Evolutionary conservation across 2,888 invertebrate species (phyloP).

Genomic region (Sipha maydis): DNA sequence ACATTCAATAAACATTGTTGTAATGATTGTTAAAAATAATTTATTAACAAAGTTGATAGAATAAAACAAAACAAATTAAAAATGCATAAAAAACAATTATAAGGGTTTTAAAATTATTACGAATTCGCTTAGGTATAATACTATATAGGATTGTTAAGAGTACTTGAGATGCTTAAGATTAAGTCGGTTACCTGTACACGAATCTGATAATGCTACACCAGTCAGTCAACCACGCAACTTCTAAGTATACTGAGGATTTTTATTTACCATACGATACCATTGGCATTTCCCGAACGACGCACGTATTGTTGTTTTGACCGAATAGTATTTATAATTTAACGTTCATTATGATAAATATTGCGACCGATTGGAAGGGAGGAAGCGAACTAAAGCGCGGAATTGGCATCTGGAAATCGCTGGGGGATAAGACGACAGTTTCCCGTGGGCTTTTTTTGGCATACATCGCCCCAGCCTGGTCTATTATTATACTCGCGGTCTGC

Average conservation of each 20-base stretch:
- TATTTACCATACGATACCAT: not conserved
- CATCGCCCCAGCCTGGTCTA: slow-evolving; percentile 33
- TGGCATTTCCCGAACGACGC: slow-evolving; percentile 9
- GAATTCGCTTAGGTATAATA: too few relatives aligned
- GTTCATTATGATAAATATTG: not conserved
- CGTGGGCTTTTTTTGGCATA: slow-evolving; percentile 56
- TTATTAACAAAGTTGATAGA: too few relatives aligned
- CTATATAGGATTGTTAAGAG: too few relatives aligned
- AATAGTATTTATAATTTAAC: slow-evolving; percentile 41
- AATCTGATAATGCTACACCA: not conserved
- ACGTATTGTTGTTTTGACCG: slow-evolving; percentile 25
- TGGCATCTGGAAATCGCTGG: slow-evolving; percentile 56
- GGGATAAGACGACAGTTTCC: slow-evolving; percentile 11
- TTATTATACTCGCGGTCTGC: slow-evolving; percentile 57
- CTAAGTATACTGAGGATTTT: not conserved
- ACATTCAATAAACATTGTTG: too few relatives aligned
- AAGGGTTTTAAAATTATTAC: too few relatives aligned
- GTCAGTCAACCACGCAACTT: not conserved
- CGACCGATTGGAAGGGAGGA: not conserved
- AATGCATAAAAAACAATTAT: too few relatives aligned
- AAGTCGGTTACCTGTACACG: not conserved
- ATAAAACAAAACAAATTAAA: too few relatives aligned
- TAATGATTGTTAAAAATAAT: too few relatives aligned
- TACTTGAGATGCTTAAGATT: too few relatives aligned
- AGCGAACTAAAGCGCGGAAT: slow-evolving; percentile 18